These are phyloP conservation scores for Chrysopilus asiliformis DNA, from an alignment of 2,888 invertebrate genomes.

Conservation along the genomic window DNA sequence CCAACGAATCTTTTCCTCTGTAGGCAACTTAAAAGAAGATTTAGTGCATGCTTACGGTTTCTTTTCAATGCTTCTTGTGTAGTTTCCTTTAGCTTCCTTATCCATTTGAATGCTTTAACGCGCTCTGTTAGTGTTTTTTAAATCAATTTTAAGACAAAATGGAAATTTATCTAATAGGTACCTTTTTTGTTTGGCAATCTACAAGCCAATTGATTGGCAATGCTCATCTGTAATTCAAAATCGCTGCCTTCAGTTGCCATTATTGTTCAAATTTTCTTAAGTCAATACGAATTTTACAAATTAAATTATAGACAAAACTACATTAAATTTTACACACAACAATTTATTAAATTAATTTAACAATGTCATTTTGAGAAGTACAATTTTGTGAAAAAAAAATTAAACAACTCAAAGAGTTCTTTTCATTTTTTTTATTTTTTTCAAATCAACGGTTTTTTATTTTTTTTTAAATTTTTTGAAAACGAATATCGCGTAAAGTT, in stretches of 20 bases:
- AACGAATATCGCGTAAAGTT: too few relatives aligned
- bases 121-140: constrained; percentile 12
- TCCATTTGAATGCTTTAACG: constrained; percentile 15
- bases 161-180: constrained; percentile 1
- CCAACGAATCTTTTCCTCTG: constrained; percentile 33
- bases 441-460: too few relatives aligned
- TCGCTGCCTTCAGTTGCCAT: background rate
- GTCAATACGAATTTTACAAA: too few relatives aligned
- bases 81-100: constrained; percentile 12
- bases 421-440: too few relatives aligned
- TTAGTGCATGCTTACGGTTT: constrained; percentile 26
- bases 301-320: too few relatives aligned
- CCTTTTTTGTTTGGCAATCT: constrained; percentile 11
- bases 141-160: background rate
- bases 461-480: too few relatives aligned
- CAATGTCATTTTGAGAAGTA: too few relatives aligned
- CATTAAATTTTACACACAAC: too few relatives aligned
- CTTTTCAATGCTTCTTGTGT: constrained; percentile 5
- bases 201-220: constrained; percentile 13
- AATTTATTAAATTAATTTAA: too few relatives aligned
- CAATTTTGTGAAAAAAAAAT: too few relatives aligned
- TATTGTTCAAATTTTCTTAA: background rate
- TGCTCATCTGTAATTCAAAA: constrained; percentile 9
- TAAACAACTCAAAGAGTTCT: too few relatives aligned
- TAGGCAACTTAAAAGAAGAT: constrained; percentile 35